Evolutionary conservation across 2,113 vertebrate species (phyloP).

Genomic region (Grammomys dolichurus): DNA sequence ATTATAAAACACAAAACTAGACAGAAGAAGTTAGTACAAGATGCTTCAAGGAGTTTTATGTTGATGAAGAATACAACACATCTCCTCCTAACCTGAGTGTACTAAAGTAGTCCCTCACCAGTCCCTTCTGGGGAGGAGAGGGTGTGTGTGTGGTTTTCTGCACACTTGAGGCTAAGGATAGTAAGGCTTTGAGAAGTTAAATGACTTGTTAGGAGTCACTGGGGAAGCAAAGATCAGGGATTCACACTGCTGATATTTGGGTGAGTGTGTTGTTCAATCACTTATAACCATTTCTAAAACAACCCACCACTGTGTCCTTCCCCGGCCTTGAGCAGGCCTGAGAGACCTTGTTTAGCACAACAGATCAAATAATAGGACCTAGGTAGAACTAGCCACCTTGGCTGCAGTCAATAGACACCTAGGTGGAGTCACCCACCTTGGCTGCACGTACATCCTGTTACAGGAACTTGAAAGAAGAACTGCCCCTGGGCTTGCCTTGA

Average conservation of each 20-base stretch:
- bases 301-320: no score
- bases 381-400: no score
- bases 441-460: no score
- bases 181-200: background rate
- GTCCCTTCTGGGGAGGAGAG: accelerated
- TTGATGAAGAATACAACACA: background rate
- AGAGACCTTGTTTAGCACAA: no score
- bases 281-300: background rate
- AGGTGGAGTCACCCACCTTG: no score
- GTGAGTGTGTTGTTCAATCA: background rate
- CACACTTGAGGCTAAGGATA: background rate
- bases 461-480: no score
- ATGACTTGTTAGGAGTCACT: background rate
- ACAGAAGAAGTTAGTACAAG: background rate
- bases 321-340: no score
- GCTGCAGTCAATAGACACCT: no score
- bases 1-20: background rate
- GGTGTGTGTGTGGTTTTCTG: background rate
- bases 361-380: no score
- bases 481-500: no score
- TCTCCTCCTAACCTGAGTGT: background rate
- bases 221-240: background rate
- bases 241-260: background rate
- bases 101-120: background rate
- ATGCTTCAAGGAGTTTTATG: background rate